Conservation (phyloP, 2,888 invertebrate genomes). For the Drosophila subsilvestris region DNA sequence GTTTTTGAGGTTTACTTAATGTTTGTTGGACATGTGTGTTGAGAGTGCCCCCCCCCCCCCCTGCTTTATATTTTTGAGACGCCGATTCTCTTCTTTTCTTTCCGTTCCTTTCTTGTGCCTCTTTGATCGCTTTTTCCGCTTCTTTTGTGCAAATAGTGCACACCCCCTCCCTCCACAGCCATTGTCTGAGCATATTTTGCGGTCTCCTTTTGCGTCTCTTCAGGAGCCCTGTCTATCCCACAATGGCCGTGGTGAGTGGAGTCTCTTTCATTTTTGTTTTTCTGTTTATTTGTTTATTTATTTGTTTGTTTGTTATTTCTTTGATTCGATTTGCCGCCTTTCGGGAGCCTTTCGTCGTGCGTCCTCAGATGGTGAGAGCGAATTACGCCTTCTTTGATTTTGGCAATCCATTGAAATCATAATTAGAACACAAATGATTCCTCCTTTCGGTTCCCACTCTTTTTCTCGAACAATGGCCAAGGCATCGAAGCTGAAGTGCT, state of each 20-base stretch:
- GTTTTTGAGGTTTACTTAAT: slow-evolving; percentile 29
- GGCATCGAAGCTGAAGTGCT: slow-evolving; percentile 51
- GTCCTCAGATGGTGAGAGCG: slow-evolving; percentile 72
- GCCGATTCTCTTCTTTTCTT: slow-evolving; percentile 30
- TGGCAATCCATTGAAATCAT: slow-evolving; percentile 53
- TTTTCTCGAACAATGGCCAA: slow-evolving; percentile 44
- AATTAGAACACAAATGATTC: slow-evolving; percentile 76
- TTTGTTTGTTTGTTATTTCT: slow-evolving; percentile 67
- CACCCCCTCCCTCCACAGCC: slow-evolving; percentile 22
- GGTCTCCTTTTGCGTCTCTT: slow-evolving; percentile 30
- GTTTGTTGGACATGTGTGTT: slow-evolving; percentile 49
- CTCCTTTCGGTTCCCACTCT: slow-evolving; percentile 17
- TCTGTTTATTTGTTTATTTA: slow-evolving; percentile 45
- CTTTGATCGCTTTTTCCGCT: slow-evolving; percentile 79
- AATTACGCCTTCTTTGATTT: slow-evolving; percentile 83
- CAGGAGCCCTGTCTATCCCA: slow-evolving; percentile 69
- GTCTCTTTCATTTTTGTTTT: slow-evolving; percentile 52
- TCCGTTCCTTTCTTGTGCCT: slow-evolving; percentile 50
- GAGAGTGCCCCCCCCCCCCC: too few species aligned
- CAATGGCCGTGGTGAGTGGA: slow-evolving; percentile 56
- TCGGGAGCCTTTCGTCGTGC: slow-evolving; percentile 32
- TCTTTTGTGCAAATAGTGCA: slow-evolving; percentile 52
- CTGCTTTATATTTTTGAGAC: slow-evolving; percentile 51
- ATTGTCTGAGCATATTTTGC: slow-evolving; percentile 51
- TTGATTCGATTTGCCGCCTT: slow-evolving; percentile 80